Conservation (phyloP, 2,888 invertebrate genomes). For the Nemotelus pantherinus region DNA sequence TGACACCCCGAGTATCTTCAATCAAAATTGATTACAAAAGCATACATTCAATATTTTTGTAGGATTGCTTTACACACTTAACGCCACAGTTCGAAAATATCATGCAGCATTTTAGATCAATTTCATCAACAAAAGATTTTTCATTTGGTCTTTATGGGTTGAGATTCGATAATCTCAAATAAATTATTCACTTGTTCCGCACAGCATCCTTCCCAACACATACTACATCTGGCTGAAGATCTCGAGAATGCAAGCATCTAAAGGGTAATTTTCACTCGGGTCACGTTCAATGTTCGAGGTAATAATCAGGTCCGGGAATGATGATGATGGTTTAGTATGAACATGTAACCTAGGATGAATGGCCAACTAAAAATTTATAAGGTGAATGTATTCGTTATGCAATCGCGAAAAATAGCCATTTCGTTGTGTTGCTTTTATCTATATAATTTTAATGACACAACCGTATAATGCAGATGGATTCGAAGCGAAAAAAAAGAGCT, state of each 20-base stretch:
- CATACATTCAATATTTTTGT: too few relatives aligned
- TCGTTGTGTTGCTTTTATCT: slow-evolving; percentile 6
- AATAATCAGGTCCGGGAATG: slow-evolving; percentile 51
- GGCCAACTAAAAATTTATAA: slow-evolving; percentile 44
- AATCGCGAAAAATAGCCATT: slow-evolving; percentile 42
- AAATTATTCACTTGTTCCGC: not conserved
- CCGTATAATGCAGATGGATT: slow-evolving; percentile 40
- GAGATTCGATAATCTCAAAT: not conserved
- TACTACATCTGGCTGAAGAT: not conserved
- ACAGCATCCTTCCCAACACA: not conserved
- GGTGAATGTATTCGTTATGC: slow-evolving; percentile 42
- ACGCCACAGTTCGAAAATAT: too few relatives aligned
- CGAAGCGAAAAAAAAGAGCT: slow-evolving; percentile 4
- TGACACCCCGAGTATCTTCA: too few relatives aligned
- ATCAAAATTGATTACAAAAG: too few relatives aligned
- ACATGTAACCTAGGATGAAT: slow-evolving; percentile 42
- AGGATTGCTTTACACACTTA: too few relatives aligned
- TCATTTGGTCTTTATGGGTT: too few relatives aligned
- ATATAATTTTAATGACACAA: slow-evolving; percentile 25
- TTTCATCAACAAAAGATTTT: too few relatives aligned
- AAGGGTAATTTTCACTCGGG: slow-evolving; percentile 48
- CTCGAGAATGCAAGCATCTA: slow-evolving; percentile 11
- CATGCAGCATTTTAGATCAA: too few relatives aligned
- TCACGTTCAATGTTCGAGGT: slow-evolving; percentile 53
- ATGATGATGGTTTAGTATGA: slow-evolving; percentile 42